phyloP scores from a whole-genome alignment of 2,888 invertebrate species.

The Spicauda simplicius region DNA sequence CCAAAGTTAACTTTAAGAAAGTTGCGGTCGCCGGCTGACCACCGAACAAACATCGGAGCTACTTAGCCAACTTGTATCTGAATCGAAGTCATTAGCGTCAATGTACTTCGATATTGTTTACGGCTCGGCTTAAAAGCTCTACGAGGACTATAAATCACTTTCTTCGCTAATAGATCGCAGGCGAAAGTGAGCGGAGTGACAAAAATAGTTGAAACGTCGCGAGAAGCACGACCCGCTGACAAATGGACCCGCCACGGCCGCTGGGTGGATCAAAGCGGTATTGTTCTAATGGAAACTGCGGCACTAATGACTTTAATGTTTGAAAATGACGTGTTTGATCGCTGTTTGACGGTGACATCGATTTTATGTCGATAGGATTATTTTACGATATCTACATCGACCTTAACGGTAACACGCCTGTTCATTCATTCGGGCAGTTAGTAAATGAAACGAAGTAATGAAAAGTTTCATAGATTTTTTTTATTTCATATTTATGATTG shows the following conservation, averaged over 20 bases:
- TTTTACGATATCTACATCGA: too few species aligned
- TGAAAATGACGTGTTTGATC: neutral
- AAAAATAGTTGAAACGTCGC: constrained; percentile 23
- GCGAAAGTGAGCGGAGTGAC: constrained; percentile 35
- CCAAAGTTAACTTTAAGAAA: neutral
- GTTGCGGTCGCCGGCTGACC: neutral
- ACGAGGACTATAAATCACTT: constrained; percentile 35
- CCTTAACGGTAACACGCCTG: too few species aligned
- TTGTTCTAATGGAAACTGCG: neutral
- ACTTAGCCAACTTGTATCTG: neutral
- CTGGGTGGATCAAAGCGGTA: neutral
- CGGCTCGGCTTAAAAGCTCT: constrained; percentile 32
- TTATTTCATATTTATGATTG: too few species aligned
- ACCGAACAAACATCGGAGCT: neutral
- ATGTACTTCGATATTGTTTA: constrained; percentile 31
- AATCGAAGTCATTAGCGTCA: constrained; percentile 25
- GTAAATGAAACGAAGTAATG: too few species aligned
- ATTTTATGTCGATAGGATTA: too few species aligned
- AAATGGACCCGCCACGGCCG: constrained; percentile 10
- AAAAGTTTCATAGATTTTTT: too few species aligned
- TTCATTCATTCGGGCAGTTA: too few species aligned
- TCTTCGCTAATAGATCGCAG: constrained; percentile 26
- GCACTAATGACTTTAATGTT: neutral
- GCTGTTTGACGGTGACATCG: too few species aligned
- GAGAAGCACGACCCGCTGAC: constrained; percentile 23